Base-by-base conservation (phyloP, 2,797 vertebrate genomes). In the Furcifer pardalis region DNA sequence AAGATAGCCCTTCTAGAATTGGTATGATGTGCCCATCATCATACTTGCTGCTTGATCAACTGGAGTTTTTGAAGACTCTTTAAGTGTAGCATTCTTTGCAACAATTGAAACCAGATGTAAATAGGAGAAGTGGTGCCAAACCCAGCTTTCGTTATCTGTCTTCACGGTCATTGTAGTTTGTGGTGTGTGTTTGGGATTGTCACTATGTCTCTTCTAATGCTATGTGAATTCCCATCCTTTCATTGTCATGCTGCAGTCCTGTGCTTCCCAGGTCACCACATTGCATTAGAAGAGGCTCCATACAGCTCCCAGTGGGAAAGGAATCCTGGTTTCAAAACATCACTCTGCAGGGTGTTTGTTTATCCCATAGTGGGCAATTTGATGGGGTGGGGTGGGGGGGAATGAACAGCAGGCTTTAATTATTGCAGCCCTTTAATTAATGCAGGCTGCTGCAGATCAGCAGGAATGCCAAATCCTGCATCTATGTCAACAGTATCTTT, bases 401-500 rank as follows among this genome's bases (percentile, higher is more conserved):
- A 52, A 6, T 3, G 65, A 73, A 25, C 3, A 44, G 21, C 46
- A 27, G 73, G 10, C 4, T 32, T 44, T 72, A 72, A 46, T 42
- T 72, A 46, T 72, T 72, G 27, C 25, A 42, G 77, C 23, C 35
- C 77, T 77, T 85, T 13, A 60, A 17, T 82, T 71, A 0, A 32
- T 44, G 40, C 9, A 37, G 71, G 23, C 8, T 37, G 40, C 4
- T 23, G 56, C 66, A 17, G 0, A 1, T 21, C 69, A 86, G 27
- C 21, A 2, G 6, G 5, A 6, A 17, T 32, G 66, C 59, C 23
- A 25, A 12, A 32, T n/a, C 2, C 30, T 35, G 23, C 82, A 71
- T 9, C 0, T 76, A 13, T 10, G 7, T 5, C 0, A 4, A 0
- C 0, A 69, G 32, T 56, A 17, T 42, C 21, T 60, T n/a, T 0